Evolutionary conservation across 37 sponge, comb jelly and placozoan genomes (phyloP), one percentile per base, ranked within the genome.

Genomic region (Chondrosia reniformis): DNA sequence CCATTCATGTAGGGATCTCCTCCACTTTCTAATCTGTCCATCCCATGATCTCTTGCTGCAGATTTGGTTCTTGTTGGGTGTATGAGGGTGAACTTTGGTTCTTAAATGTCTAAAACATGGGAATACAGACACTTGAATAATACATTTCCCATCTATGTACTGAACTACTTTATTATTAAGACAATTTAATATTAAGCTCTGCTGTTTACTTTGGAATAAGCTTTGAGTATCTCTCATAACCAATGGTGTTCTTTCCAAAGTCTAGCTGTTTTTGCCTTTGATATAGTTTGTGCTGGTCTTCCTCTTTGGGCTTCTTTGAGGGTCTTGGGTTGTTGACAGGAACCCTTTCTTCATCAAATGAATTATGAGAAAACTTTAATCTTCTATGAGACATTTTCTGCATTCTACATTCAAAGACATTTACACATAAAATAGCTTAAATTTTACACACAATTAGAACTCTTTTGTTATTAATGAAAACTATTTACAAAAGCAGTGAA

Each of bases 261-360:
- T 93, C 93, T 55, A 96, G 72, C 78, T 96, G 97, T 44, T 93
- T 96, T 79, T 93, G 91, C 69, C 97, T 76, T 79, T 89, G 88
- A 28, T 52, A 76, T 17, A 91, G 41, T 33, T 78, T 77, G 32
- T 95, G 92, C 10, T 62, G 40, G 45, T 87, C 85, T 31, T 75
- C 73, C 34, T 67, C 64, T 31, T 43, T 25, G 7, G 32, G 55
- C 13, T 58, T 72, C 9, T 27, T 54, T n/a, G n/a, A n/a, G n/a
- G n/a, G n/a, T n/a, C n/a, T n/a, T n/a, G n/a, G n/a, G 3, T 81
- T 64, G 15, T 30, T 81, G 4, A 19, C 17, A 13, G 72, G 43
- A 6, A 12, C 25, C 1, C n/a, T 41, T 38, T 36, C 43, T 40
- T 39, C 59, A 81, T 39, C 75, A 49, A 4, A 25, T 27, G 2